These are phyloP conservation scores for Pyralis farinalis DNA, from an alignment of 2,888 invertebrate species.

Conservation along the genomic window DNA sequence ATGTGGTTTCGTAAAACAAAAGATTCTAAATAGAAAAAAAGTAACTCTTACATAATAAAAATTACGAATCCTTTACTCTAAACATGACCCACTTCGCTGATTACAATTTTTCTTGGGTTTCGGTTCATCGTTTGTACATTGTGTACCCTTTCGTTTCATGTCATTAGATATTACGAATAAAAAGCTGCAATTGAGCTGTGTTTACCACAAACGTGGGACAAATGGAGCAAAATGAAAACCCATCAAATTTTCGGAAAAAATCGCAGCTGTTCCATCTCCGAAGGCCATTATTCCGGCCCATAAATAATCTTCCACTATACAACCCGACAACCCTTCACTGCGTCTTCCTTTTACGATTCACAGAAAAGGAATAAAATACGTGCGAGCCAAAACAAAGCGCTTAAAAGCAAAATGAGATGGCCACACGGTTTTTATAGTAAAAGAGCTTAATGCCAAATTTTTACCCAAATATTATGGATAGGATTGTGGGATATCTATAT, in stretches of 20 bases:
- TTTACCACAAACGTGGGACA: slow-evolving; percentile 2
- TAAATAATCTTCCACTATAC: slow-evolving; percentile 68
- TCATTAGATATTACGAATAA: too few relatives aligned
- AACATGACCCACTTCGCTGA: too few relatives aligned
- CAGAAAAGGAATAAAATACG: slow-evolving; percentile 75
- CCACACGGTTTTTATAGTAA: slow-evolving; percentile 68
- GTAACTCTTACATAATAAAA: too few relatives aligned
- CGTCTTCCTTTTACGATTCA: slow-evolving; percentile 79
- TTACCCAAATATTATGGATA: too few relatives aligned
- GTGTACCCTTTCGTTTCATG: too few relatives aligned
- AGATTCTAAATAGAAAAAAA: too few relatives aligned
- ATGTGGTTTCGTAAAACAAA: too few relatives aligned
- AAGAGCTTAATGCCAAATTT: slow-evolving; percentile 26
- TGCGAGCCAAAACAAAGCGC: slow-evolving; percentile 74
- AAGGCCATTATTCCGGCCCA: slow-evolving; percentile 70
- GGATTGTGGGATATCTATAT: too few relatives aligned
- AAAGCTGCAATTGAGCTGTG: background rate
- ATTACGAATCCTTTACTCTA: too few relatives aligned
- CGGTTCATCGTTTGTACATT: too few relatives aligned
- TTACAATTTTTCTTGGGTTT: too few relatives aligned
- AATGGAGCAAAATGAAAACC: slow-evolving; percentile 29
- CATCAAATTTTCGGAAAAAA: slow-evolving; percentile 40
- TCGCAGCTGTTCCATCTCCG: slow-evolving; percentile 54
- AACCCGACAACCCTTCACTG: slow-evolving; percentile 76
- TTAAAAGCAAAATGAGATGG: slow-evolving; percentile 74